Evolutionary conservation across 2,888 invertebrate species (phyloP).

Genomic region (Oxytorus armatus): DNA sequence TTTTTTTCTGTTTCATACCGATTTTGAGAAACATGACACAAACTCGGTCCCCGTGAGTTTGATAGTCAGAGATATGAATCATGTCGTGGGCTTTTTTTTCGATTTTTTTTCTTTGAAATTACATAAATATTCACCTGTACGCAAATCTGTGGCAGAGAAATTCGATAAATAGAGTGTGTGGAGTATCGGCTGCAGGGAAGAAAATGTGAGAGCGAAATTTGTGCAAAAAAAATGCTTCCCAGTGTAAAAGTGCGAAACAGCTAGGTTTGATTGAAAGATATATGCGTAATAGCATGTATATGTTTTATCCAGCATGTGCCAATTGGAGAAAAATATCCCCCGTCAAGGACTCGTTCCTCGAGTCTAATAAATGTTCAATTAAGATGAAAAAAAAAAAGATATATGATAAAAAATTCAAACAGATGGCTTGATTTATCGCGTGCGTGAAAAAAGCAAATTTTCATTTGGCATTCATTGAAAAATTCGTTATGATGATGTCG

Average conservation of each 20-base stretch:
- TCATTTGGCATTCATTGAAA: no score
- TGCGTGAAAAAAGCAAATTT: no score
- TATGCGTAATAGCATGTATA: no score
- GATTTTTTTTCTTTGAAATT: constrained; percentile 8
- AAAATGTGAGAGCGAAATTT: neutral
- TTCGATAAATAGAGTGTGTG: constrained; percentile 3
- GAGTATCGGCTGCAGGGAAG: neutral
- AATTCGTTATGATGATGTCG: no score
- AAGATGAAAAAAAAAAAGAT: no score
- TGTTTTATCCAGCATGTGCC: no score
- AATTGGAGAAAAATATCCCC: no score
- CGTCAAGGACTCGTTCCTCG: no score
- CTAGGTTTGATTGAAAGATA: neutral
- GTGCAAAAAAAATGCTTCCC: constrained; percentile 3
- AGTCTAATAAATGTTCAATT: no score
- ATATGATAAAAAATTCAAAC: no score
- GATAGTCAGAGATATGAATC: constrained; percentile 42
- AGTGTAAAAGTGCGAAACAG: constrained; percentile 7
- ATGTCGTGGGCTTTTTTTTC: neutral
- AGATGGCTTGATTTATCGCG: no score
- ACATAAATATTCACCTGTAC: neutral
- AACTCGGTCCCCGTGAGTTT: constrained; percentile 23
- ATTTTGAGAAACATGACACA: constrained; percentile 10
- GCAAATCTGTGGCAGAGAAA: neutral
- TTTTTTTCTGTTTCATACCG: constrained; percentile 6